Evolutionary conservation across 2,113 vertebrate species (phyloP).

Genomic region (Ornithorhynchus anatinus): DNA sequence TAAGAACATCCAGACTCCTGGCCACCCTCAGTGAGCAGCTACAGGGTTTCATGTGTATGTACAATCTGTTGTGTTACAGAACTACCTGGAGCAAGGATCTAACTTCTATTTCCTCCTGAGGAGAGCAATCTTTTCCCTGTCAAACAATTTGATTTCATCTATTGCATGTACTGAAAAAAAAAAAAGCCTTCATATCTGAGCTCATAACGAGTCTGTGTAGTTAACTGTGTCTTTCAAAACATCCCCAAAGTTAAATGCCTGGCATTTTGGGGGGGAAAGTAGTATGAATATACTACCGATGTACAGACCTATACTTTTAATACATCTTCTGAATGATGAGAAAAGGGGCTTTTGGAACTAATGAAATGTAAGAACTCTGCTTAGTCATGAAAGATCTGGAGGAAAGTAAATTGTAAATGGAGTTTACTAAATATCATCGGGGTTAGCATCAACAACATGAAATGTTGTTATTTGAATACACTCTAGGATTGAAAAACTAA

Average conservation of each 20-base stretch:
- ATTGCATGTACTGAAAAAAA: background rate
- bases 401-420: background rate
- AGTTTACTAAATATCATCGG: background rate
- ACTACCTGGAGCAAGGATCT: background rate
- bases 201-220: background rate
- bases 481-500: background rate
- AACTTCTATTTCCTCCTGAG: background rate
- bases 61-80: background rate
- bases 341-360: too few species aligned
- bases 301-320: too few species aligned
- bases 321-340: too few species aligned
- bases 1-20: too few species aligned
- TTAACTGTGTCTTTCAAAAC: too few species aligned
- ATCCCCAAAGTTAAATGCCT: too few species aligned
- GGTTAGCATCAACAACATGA: background rate
- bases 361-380: too few species aligned
- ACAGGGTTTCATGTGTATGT: background rate
- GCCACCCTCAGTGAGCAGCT: too few species aligned
- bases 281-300: too few species aligned
- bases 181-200: background rate
- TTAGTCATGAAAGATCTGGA: too few species aligned
- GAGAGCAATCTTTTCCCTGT: background rate
- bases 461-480: background rate
- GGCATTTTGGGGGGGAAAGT: too few species aligned
- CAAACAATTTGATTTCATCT: background rate